Evolutionary conservation across 2,113 vertebrate species (phyloP).

Genomic region (Bujurquina vittata): DNA sequence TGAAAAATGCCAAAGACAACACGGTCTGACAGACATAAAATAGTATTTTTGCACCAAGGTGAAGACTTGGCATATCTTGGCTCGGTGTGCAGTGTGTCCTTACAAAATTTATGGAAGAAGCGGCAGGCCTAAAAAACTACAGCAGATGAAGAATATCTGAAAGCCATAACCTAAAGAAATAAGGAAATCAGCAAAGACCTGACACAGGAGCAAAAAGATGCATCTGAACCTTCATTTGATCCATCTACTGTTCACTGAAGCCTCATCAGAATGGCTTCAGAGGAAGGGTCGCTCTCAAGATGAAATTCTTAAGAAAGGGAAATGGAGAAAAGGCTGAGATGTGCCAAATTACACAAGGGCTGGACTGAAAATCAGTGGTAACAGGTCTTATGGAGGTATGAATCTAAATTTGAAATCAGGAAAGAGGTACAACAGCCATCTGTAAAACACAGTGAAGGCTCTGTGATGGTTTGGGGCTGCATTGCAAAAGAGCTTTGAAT

Average conservation of each 20-base stretch:
- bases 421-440: not conserved
- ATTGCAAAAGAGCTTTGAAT: not conserved
- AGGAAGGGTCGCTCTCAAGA: not conserved
- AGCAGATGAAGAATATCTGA: not conserved
- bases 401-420: not conserved
- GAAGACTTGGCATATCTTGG: not conserved
- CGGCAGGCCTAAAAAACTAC: too few relatives aligned
- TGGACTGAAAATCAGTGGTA: too few relatives aligned
- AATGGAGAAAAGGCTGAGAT: too few relatives aligned
- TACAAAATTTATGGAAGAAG: not conserved
- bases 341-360: too few relatives aligned
- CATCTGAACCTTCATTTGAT: not conserved
- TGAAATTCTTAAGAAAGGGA: too few relatives aligned
- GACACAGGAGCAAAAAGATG: not conserved
- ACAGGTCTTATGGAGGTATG: not conserved
- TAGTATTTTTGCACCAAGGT: not conserved
- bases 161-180: not conserved
- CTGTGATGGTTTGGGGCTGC: not conserved
- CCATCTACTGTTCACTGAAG: not conserved
- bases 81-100: not conserved
- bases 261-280: not conserved
- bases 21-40: not conserved
- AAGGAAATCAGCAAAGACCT: not conserved
- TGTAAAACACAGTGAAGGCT: not conserved
- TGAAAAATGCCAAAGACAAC: not conserved